Evolutionary conservation across 2,113 vertebrate genomes (phyloP).

Genomic region (Hippocampus zosterae): DNA sequence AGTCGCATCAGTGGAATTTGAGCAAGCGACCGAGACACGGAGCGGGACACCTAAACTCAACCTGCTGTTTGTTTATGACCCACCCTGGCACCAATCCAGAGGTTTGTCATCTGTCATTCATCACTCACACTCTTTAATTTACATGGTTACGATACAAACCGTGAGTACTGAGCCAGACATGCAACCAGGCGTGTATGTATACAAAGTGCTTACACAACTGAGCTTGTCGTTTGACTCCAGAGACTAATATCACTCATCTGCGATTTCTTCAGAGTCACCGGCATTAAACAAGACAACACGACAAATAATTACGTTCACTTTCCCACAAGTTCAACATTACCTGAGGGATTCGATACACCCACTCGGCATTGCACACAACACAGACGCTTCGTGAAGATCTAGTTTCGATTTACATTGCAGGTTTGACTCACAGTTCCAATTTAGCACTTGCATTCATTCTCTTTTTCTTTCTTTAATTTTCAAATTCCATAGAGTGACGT

Average conservation of each 20-base stretch:
- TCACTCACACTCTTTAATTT: constrained; percentile 53
- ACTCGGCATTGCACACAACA: constrained; percentile 38
- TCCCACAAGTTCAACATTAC: constrained; percentile 53
- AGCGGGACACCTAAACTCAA: constrained; percentile 45
- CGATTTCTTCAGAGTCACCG: constrained; percentile 42
- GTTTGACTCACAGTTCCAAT: background rate
- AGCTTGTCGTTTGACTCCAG: constrained; percentile 46
- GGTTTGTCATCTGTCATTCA: constrained; percentile 60
- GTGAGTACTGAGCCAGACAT: constrained; percentile 4
- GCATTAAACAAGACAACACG: constrained; percentile 38
- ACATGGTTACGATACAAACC: constrained; percentile 25
- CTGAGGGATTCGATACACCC: constrained; percentile 64
- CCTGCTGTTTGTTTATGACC: constrained; percentile 64
- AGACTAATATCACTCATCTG: constrained; percentile 44
- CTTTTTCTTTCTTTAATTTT: background rate
- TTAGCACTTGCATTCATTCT: background rate
- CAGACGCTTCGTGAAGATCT: constrained; percentile 25
- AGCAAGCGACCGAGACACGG: constrained; percentile 63
- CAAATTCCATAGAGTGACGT: background rate
- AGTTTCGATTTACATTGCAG: background rate
- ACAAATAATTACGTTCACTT: constrained; percentile 51
- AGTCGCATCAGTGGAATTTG: constrained; percentile 77
- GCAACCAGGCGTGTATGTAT: constrained; percentile 3
- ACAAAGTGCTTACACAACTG: constrained; percentile 11
- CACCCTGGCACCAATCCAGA: constrained; percentile 68